Evolutionary conservation across 1,140 invertebrate genomes (phyloP).

Genomic region (Camponotus vicinus): DNA sequence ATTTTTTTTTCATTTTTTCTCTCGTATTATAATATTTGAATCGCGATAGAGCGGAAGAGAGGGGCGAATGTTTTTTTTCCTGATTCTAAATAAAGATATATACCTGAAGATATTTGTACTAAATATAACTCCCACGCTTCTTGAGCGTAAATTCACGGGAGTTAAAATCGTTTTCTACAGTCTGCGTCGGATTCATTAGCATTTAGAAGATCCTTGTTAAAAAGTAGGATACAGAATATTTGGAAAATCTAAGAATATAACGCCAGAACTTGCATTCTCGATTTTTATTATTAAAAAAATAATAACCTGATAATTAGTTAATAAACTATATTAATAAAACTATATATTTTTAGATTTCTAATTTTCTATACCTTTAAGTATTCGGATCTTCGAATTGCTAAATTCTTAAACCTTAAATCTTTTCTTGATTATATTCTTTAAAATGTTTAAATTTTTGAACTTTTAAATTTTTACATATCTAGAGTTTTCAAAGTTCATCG

Average conservation of each 20-base stretch:
- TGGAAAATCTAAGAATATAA: neutral
- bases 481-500: neutral
- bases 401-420: neutral
- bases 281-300: constrained; percentile 18
- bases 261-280: neutral
- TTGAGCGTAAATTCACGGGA: constrained; percentile 20
- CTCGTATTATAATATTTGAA: constrained; percentile 22
- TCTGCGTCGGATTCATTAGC: constrained; percentile 44
- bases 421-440: neutral
- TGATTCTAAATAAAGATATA: constrained; percentile 67
- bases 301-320: neutral
- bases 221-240: neutral
- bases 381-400: neutral
- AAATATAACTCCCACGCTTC: constrained; percentile 56
- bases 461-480: neutral
- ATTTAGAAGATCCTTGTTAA: constrained; percentile 22
- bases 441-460: neutral
- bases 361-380: neutral
- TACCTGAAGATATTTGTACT: constrained; percentile 72
- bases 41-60: constrained; percentile 27
- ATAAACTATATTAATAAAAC: neutral
- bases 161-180: constrained; percentile 59
- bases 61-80: constrained; percentile 29
- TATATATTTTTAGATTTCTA: constrained; percentile 4
- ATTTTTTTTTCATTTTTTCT: constrained; percentile 12